Conservation (phyloP, 1,140 invertebrate genomes). For the Pomacea maculata region DNA sequence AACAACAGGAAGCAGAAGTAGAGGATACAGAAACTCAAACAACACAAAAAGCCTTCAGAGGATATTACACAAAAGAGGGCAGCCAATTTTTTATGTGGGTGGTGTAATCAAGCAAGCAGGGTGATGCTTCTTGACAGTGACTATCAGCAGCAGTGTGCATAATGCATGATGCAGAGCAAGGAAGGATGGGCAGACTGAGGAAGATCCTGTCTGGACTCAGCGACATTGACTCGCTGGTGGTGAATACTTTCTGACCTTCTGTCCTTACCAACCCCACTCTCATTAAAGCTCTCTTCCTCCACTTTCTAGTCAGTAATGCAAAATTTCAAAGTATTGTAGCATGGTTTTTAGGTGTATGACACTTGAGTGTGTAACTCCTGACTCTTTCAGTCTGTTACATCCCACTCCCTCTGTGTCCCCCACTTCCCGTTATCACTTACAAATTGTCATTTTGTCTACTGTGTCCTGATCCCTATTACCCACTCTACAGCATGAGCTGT, state of each 20-base stretch:
- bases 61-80: too few relatives aligned
- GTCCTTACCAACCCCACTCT: not conserved
- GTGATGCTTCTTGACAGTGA: too few relatives aligned
- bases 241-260: slow-evolving; percentile 19
- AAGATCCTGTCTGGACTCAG: slow-evolving; percentile 46
- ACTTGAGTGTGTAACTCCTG: too few relatives aligned
- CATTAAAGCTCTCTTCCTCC: not conserved
- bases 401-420: not conserved
- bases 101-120: not conserved
- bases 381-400: not conserved
- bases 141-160: slow-evolving; percentile 17
- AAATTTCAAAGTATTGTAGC: too few relatives aligned
- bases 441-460: too few relatives aligned
- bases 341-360: too few relatives aligned
- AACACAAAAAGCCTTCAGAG: too few relatives aligned
- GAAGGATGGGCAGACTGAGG: slow-evolving; percentile 43
- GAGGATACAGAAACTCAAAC: too few relatives aligned
- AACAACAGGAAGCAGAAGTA: too few relatives aligned
- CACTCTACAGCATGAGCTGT: too few relatives aligned
- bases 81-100: not conserved
- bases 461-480: too few relatives aligned
- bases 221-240: slow-evolving; percentile 47
- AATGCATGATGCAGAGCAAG: slow-evolving; percentile 38
- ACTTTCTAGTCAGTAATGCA: not conserved
- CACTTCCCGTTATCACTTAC: not conserved